Evolutionary conservation across 1,140 invertebrate genomes (phyloP).

Genomic region (Drosophila gunungcola): DNA sequence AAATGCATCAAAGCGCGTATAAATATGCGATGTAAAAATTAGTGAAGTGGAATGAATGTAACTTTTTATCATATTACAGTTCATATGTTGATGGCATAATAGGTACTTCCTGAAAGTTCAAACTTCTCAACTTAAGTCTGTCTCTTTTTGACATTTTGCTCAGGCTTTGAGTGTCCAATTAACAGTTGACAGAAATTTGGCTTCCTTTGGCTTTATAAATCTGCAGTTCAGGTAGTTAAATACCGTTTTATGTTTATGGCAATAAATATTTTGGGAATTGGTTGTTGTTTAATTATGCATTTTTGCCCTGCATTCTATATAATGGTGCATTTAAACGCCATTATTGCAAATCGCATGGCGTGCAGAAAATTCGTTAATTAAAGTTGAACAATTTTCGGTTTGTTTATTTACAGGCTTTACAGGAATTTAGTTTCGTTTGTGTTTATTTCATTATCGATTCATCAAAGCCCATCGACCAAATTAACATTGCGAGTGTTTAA

Average conservation of each 20-base stretch:
- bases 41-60: conserved; percentile 10
- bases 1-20: conserved; percentile 40
- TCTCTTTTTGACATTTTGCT: too few relatives aligned
- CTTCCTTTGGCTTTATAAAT: too few relatives aligned
- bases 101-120: too few relatives aligned
- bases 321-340: conserved; percentile 16
- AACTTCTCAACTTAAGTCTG: too few relatives aligned
- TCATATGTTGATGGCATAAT: too few relatives aligned
- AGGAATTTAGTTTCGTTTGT: conserved; percentile 41
- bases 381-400: conserved; percentile 44
- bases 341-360: conserved; percentile 16
- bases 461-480: conserved; percentile 44
- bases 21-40: conserved; percentile 49
- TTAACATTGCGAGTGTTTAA: conserved; percentile 25
- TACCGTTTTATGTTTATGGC: too few relatives aligned
- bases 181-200: too few relatives aligned
- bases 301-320: conserved; percentile 13
- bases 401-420: conserved; percentile 56
- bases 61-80: too few relatives aligned
- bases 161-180: too few relatives aligned
- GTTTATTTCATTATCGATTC: conserved; percentile 54
- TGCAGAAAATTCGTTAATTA: conserved; percentile 56
- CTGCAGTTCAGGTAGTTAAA: too few relatives aligned
- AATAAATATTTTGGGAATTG: background rate
- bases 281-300: background rate